A percentile compares a stretch with the other conserved stretches of the same genome.
These are phyloP conservation scores for Morelia viridis DNA, from an alignment of 2,797 vertebrate genomes.

Conservation along the genomic window DNA sequence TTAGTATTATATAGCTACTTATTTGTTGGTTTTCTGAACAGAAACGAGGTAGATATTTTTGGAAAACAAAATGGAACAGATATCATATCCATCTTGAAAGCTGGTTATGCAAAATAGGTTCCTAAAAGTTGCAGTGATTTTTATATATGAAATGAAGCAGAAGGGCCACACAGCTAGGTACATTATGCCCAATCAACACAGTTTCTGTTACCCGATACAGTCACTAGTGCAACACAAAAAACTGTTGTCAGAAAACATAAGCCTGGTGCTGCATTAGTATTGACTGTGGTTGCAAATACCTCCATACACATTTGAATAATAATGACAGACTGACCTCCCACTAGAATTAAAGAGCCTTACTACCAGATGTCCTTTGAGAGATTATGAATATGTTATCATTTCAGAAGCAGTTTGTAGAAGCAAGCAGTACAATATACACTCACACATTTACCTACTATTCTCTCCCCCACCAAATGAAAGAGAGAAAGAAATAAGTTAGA, in stretches of 20 bases:
- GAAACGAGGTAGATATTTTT: neutral
- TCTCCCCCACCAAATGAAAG: neutral
- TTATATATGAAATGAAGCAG: neutral
- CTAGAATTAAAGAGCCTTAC: neutral
- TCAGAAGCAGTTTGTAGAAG: neutral
- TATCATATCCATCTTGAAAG: neutral
- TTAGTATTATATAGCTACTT: neutral
- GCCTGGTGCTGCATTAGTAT: neutral
- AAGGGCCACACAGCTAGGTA: neutral
- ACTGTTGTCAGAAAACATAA: neutral
- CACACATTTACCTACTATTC: neutral
- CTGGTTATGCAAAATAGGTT: neutral
- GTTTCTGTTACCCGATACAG: neutral
- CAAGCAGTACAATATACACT: neutral
- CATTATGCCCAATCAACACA: neutral
- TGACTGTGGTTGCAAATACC: neutral
- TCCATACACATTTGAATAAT: neutral
- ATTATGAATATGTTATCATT: neutral
- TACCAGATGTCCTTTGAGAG: neutral
- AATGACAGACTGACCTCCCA: neutral
- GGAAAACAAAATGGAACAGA: neutral
- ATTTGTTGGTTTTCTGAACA: neutral
- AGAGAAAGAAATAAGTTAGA: neutral
- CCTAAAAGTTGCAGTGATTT: neutral
- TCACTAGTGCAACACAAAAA: neutral